Evolutionary conservation across 2,888 invertebrate genomes (phyloP), one percentile per base, ranked within the genome.

Genomic region (Andrena chrysosceles): DNA sequence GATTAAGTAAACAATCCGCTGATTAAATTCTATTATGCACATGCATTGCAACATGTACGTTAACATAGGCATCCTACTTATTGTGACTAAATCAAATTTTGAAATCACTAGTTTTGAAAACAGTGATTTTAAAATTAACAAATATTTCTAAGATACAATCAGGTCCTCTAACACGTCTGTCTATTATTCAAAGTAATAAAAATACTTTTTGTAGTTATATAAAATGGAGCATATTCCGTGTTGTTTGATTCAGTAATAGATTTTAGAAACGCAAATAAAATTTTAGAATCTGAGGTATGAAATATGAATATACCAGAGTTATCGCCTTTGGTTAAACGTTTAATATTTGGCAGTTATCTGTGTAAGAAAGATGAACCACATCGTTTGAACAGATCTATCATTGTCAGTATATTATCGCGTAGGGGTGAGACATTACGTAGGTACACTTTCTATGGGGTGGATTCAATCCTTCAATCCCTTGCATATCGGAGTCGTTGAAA

Each of bases 401-500:
- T 26, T 64, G 72, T 48, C 54, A 72, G 52, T 62, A n/a, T 16
- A 72, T 52, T 35, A 72, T 72, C 63, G 63, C 52, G 52, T 35
- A 23, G 10, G 31, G 16, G 16, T 13, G 31, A 62, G 60, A 62
- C 31, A 20, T 56, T 56, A 56, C 20, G 13, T 35, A 16, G 42
- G 4, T 16, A 42, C 42, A 23, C 56, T 48, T 60, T 31, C 49
- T 23, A 49, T 10, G 48, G 13, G 10, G 56, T 20, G 4, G 33
- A 31, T 26, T 26, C 59, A 54, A 67, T 52, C 73, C 73, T 42
- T 42, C 42, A 42, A 42, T 56, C 77, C 56, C 73, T 77, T 74
- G 20, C 26, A 56, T 54, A 73, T 56, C 62, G 54, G 72, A 77
- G 48, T 64, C 33, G 31, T 49, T 42, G 13, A 73, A 75, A 49